phyloP scores from a whole-genome alignment of 2,113 vertebrate species.

The Probosciger aterrimus region DNA sequence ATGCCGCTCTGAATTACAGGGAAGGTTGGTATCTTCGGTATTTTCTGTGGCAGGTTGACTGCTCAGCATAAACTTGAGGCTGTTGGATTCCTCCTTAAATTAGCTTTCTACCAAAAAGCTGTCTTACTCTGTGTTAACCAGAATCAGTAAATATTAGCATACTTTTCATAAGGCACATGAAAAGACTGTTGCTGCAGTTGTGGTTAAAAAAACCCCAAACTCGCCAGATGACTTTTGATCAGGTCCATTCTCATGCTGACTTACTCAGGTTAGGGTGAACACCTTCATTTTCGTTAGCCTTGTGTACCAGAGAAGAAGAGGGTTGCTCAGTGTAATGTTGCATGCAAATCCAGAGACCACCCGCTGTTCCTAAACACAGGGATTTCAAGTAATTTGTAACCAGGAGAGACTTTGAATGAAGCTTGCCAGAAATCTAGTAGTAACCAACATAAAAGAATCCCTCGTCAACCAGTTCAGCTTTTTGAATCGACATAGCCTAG shows the following conservation, averaged over 20 bases:
- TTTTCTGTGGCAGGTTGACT: background rate
- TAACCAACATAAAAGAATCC: background rate
- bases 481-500: background rate
- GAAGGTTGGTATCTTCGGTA: background rate
- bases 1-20: background rate
- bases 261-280: background rate
- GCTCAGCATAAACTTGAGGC: background rate
- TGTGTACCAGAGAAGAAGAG: background rate
- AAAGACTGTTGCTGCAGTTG: background rate
- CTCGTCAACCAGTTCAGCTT: background rate
- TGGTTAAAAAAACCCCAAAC: background rate
- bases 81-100: background rate
- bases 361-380: background rate
- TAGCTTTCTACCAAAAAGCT: background rate
- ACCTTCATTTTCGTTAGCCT: background rate
- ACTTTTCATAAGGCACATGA: background rate
- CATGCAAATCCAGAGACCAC: background rate
- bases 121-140: background rate
- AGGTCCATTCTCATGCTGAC: fast-evolving
- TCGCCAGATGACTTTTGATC: background rate
- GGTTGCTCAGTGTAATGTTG: background rate
- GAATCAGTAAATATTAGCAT: background rate
- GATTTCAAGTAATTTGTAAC: constrained; percentile 5
- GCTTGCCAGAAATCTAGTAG: background rate
- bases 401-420: background rate